Percentiles rank a stretch among this genome's conserved stretches.
Conservation (phyloP, 2,797 vertebrate species). For the Paguma larvata region DNA sequence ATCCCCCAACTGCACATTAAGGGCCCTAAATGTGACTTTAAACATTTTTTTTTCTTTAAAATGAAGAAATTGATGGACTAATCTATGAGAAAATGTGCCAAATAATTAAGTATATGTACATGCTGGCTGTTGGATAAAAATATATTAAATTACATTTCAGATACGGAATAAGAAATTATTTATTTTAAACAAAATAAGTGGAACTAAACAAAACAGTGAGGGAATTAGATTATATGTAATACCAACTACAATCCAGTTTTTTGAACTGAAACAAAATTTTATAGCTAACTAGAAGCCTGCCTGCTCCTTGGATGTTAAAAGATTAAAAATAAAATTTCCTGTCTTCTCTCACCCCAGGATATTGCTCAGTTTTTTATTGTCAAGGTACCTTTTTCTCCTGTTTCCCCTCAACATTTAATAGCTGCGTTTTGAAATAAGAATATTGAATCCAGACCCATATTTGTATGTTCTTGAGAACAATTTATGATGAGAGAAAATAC, state of each 20-base stretch:
- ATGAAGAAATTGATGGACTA: slow-evolving; percentile 68
- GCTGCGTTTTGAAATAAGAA: slow-evolving; percentile 15
- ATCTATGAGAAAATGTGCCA: slow-evolving; percentile 72
- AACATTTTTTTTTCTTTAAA: slow-evolving; percentile 64
- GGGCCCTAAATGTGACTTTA: slow-evolving; percentile 72
- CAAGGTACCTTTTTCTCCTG: not conserved
- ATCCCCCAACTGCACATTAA: slow-evolving; percentile 77
- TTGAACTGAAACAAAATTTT: not conserved
- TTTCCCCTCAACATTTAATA: slow-evolving; percentile 9
- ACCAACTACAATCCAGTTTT: slow-evolving; percentile 43
- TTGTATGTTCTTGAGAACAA: not conserved
- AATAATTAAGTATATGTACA: slow-evolving; percentile 65
- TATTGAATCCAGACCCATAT: slow-evolving; percentile 12
- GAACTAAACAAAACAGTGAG: slow-evolving; percentile 61
- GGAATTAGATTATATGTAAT: slow-evolving; percentile 69
- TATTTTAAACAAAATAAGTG: slow-evolving; percentile 59
- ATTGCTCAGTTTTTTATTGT: not conserved
- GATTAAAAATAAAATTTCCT: slow-evolving; percentile 3
- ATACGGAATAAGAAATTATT: slow-evolving; percentile 64
- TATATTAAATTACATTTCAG: slow-evolving; percentile 68
- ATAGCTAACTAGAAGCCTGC: slow-evolving; percentile 38
- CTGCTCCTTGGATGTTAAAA: slow-evolving; percentile 31
- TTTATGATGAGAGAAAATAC: not conserved
- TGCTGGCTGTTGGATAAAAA: slow-evolving; percentile 60
- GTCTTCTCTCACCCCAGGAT: not conserved